Conservation (phyloP, 2,888 invertebrate genomes). For the Ryuthela nishihirai region DNA sequence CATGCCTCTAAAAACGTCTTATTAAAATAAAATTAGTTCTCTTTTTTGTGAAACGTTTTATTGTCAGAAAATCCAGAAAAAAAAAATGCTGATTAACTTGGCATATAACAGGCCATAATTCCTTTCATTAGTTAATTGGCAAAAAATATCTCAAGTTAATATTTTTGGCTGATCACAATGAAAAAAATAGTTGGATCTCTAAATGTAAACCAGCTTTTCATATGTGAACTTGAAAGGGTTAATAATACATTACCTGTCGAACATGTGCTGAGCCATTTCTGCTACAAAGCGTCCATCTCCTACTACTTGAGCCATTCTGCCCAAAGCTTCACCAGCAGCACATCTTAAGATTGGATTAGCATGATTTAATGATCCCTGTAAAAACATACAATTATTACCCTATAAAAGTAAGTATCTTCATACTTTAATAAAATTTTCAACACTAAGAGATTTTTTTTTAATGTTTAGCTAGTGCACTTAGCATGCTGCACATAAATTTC, state of each 20-base stretch:
- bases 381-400: constrained; percentile 30
- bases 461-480: too few relatives aligned
- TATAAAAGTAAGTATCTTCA: background rate
- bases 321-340: constrained; percentile 91
- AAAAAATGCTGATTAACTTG: background rate
- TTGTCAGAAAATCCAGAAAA: too few relatives aligned
- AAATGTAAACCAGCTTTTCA: background rate
- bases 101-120: background rate
- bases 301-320: constrained; percentile 85
- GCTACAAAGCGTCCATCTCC: constrained; percentile 82
- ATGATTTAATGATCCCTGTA: constrained; percentile 54
- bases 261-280: constrained; percentile 82
- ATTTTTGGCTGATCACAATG: background rate
- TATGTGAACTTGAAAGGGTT: background rate
- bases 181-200: background rate
- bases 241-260: constrained; percentile 61
- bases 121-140: background rate
- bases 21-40: too few relatives aligned
- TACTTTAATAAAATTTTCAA: too few relatives aligned
- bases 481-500: too few relatives aligned
- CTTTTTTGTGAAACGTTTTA: too few relatives aligned
- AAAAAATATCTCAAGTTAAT: background rate
- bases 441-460: too few relatives aligned
- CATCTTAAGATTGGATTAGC: constrained; percentile 67
- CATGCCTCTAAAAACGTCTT: too few relatives aligned